Evolutionary conservation across 2,113 vertebrate genomes (phyloP), one percentile per base, ranked within the genome.

Genomic region (Mus pahari): DNA sequence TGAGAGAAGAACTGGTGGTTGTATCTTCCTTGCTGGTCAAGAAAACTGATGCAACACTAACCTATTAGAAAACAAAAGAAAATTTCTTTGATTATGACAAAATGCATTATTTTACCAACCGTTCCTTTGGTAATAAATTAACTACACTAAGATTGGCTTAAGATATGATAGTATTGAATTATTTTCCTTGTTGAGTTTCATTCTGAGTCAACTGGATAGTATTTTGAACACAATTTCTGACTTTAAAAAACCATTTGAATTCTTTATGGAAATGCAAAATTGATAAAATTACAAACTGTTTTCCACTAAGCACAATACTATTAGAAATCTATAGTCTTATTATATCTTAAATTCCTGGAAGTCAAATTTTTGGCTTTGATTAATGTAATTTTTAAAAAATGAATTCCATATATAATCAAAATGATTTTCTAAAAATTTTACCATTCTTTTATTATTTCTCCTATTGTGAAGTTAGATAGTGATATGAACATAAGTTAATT

Each of bases 381-480:
- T 89, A 75, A 89, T 33, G 20, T 81, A 64, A 31, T 33, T 66
- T 66, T 68, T 33, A 14, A 68, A 64, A 68, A 68, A 13, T 48
- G 8, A 92, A 93, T 6, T 75, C 53, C 48, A 42, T 64, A 19
- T 55, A 31, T 75, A 88, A 39, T 79, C 53, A n/a, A 91, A 89
- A 7, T 86, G 87, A 81, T 75, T 62, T 93, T 93, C 48, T 91
- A 70, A 91, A 90, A 13, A 3, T 53, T 62, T 83, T 68, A 22
- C 14, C 31, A 71, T 79, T 22, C 91, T 95, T 42, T 39, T 10
- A 31, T 60, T 1, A 95, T 84, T 94, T 95, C 28, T 96, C 74
- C 90, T 55, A 73, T 77, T 90, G 13, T 92, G 71, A 84, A 3
- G 3, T 94, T 91, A 94, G 73, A 70, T 58, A 39, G 0, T 60